Evolutionary conservation across 2,113 vertebrate genomes (phyloP), one percentile per base, ranked within the genome.

Genomic region (Passer domesticus): DNA sequence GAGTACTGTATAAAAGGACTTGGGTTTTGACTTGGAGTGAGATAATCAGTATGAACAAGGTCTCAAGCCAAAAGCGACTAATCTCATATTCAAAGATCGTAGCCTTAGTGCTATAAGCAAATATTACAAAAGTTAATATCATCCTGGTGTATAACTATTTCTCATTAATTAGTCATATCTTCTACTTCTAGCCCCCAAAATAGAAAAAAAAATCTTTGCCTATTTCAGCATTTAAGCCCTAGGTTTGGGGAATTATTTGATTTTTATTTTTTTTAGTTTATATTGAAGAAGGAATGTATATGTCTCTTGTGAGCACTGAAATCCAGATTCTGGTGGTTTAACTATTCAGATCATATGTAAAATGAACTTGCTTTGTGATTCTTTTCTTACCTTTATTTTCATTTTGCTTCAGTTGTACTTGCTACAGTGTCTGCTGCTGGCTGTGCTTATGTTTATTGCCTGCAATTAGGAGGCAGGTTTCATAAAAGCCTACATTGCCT

Each of bases 391-490:
- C 73, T 95, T 93, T 90, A 72, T 96, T 92, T 94, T 94, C 47
- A 16, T 93, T 94, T 90, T 81, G 44, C 64, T 92, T 92, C 59
- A 75, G 30, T 47, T 78, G 28, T 81, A 33, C 28, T 90, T 88
- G 50, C 59, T 82, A 39, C 70, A 85, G 63, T 60, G 63, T 62
- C 74, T 87, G 70, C 72, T 95, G 66, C 87, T 92, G 74, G 56
- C 89, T 87, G 79, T 39, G 76, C 85, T 95, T 75, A 49, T 78
- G 92, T 88, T 96, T 96, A 95, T 95, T 95, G 80, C 76, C 83
- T 93, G 75, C 90, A 94, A 90, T 96, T 93, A 97, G 83, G 76
- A 94, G 41, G 25, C 52, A 64, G 53, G 85, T 87, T 96, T 95
- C 79, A 88, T 95, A 94, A 93, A 91, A 95, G 68, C 64, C 73